Evolutionary conservation across 2,888 invertebrate genomes (phyloP).

Genomic region (Trichopria drosophilae): DNA sequence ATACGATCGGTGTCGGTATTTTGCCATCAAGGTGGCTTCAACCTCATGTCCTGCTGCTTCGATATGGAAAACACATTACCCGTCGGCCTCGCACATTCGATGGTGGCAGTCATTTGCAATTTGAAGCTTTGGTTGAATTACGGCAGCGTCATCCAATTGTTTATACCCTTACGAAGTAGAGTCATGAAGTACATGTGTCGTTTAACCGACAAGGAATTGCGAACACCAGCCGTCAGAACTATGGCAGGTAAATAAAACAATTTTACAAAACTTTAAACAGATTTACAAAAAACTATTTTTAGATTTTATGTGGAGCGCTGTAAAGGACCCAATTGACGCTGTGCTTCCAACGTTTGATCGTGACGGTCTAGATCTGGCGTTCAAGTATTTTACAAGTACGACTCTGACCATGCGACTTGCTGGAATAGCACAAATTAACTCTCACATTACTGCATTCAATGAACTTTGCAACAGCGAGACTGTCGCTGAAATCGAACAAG

Average conservation of each 20-base stretch:
- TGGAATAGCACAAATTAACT: constrained; percentile 92
- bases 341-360: constrained; percentile 80
- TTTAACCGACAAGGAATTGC: constrained; percentile 86
- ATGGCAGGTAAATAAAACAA: constrained; percentile 76
- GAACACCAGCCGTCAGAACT: constrained; percentile 84
- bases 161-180: constrained; percentile 83
- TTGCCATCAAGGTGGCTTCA: constrained; percentile 87
- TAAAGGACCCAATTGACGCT: constrained; percentile 87
- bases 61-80: constrained; percentile 78
- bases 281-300: constrained; percentile 19
- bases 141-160: constrained; percentile 83
- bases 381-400: constrained; percentile 93
- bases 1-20: constrained; percentile 91
- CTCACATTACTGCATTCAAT: constrained; percentile 88
- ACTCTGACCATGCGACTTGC: constrained; percentile 91
- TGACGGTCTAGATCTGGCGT: constrained; percentile 89
- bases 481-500: constrained; percentile 80
- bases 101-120: constrained; percentile 90
- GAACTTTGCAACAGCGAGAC: constrained; percentile 89
- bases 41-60: constrained; percentile 85
- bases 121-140: constrained; percentile 92
- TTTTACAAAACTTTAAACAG: constrained; percentile 13
- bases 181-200: constrained; percentile 93
- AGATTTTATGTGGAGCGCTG: constrained; percentile 95
- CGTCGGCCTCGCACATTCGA: constrained; percentile 86